Conservation (phyloP, 2,888 invertebrate species). For the Augochlorella aurata region DNA sequence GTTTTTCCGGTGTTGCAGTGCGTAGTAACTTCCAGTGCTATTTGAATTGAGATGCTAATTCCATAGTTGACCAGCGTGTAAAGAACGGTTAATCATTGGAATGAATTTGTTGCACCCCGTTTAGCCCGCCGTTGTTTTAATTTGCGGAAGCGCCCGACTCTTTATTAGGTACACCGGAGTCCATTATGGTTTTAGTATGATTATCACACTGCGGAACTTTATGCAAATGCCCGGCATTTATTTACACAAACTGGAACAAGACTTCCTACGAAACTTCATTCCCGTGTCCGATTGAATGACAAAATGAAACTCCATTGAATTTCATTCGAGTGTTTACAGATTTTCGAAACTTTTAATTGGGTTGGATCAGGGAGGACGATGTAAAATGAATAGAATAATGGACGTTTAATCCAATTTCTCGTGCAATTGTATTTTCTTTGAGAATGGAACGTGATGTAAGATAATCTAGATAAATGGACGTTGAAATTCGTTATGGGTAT, state of each 20-base stretch:
- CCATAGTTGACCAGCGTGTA: not conserved
- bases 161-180: not conserved
- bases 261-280: not conserved
- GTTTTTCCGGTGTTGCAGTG: not conserved
- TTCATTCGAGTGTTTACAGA: not conserved
- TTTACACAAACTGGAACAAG: not conserved
- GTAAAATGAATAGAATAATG: not conserved
- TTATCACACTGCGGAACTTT: not conserved
- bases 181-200: not conserved
- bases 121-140: not conserved
- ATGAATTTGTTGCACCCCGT: conserved; percentile 5
- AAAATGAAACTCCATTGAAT: not conserved
- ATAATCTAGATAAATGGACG: no score
- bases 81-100: not conserved
- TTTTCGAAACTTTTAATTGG: not conserved
- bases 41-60: conserved; percentile 1
- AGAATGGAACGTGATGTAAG: no score
- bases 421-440: not conserved
- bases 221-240: not conserved
- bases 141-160: not conserved
- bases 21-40: not conserved
- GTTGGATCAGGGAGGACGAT: not conserved
- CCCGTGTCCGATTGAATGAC: not conserved
- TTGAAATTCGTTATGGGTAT: no score
- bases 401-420: no score